phyloP scores from a whole-genome alignment of 2,888 invertebrate species.

The Callyntrura guangdongensis region DNA sequence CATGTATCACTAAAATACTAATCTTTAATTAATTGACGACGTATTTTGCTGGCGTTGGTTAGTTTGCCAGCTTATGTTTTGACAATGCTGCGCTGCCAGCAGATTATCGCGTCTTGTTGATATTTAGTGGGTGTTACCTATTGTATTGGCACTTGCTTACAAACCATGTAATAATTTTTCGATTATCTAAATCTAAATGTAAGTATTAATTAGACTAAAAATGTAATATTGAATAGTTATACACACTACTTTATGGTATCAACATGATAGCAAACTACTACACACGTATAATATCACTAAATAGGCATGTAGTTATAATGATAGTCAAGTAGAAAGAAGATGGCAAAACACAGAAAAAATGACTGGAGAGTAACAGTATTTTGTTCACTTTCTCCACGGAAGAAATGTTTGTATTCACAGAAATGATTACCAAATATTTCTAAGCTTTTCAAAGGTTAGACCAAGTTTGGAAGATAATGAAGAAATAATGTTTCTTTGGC shows the following conservation, averaged over 20 bases:
- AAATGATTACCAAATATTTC: neutral
- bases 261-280: too few species aligned
- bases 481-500: neutral
- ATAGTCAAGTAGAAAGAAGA: slow-evolving; percentile 29
- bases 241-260: neutral
- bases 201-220: too few species aligned
- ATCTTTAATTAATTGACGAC: too few species aligned
- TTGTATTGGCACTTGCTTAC: slow-evolving; percentile 61
- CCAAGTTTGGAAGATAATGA: neutral
- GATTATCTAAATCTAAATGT: too few species aligned
- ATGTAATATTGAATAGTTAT: neutral
- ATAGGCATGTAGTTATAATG: neutral
- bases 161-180: neutral
- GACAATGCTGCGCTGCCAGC: neutral
- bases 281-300: too few species aligned
- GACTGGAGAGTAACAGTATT: neutral
- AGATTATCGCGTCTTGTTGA: slow-evolving; percentile 9
- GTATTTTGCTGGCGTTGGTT: neutral
- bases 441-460: neutral
- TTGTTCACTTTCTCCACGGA: neutral
- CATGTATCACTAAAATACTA: too few species aligned
- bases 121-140: slow-evolving; percentile 8
- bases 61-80: neutral
- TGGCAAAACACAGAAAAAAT: neutral
- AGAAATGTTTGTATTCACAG: neutral